Percentiles rank a stretch among this genome's conserved stretches.
These are phyloP conservation scores for Hydrotaea diabolus DNA, from an alignment of 2,888 invertebrate species.

Conservation along the genomic window DNA sequence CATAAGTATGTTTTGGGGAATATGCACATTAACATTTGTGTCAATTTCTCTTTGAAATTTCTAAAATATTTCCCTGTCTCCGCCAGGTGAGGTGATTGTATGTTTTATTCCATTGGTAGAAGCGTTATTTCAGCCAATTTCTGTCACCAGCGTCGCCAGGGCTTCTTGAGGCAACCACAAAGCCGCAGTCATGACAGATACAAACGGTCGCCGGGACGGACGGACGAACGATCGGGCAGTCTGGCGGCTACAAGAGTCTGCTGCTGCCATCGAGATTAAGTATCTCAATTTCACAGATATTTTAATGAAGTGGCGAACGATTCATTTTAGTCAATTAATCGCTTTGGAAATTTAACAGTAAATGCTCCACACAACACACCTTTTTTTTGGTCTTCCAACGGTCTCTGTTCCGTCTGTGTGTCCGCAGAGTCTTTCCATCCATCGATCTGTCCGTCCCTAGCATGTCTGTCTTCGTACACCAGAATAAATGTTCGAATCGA, in stretches of 20 bases:
- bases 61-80: conserved; percentile 12
- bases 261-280: conserved; percentile 19
- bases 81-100: background rate
- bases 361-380: conserved; percentile 58
- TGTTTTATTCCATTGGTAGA: background rate
- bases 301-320: conserved; percentile 53
- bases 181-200: too few relatives aligned
- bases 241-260: background rate
- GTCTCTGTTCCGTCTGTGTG: background rate
- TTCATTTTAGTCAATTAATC: conserved; percentile 53
- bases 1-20: conserved; percentile 15
- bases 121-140: too few relatives aligned
- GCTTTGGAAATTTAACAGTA: conserved; percentile 58
- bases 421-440: background rate
- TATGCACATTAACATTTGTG: conserved; percentile 33
- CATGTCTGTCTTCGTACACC: conserved; percentile 11
- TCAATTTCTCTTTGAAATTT: conserved; percentile 45
- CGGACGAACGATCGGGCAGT: background rate
- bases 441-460: background rate
- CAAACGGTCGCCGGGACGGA: too few relatives aligned
- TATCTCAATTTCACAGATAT: conserved; percentile 61
- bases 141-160: too few relatives aligned
- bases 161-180: background rate
- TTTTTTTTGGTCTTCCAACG: conserved; percentile 31
- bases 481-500: background rate